Evolutionary conservation across 1,140 invertebrate genomes (phyloP).

Genomic region (Cyclina sinensis): DNA sequence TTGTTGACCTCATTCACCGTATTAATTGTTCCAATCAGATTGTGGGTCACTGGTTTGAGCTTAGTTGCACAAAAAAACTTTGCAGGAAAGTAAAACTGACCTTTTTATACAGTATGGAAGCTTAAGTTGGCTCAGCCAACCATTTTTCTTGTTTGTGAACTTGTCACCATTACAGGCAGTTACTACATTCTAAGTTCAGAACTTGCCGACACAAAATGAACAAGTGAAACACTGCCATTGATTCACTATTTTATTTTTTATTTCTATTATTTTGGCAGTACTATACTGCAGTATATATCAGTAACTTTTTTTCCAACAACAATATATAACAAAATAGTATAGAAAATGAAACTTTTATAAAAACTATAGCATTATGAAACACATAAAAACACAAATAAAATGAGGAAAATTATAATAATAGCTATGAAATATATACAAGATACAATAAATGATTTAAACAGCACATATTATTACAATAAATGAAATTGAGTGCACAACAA

Average conservation of each 20-base stretch:
- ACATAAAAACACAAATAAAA: slow-evolving; percentile 23
- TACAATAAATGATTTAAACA: background rate
- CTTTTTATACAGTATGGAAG: no score
- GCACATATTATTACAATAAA: background rate
- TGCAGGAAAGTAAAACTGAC: no score
- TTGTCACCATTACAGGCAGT: no score
- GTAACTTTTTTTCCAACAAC: slow-evolving; percentile 27
- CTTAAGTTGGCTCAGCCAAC: no score
- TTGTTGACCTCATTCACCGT: no score
- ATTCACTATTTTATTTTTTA: slow-evolving; percentile 20
- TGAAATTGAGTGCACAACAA: background rate
- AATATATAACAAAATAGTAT: slow-evolving; percentile 36
- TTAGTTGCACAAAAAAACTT: no score
- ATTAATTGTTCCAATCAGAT: no score
- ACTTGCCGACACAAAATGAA: background rate
- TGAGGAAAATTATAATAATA: slow-evolving; percentile 5
- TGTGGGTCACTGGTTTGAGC: no score
- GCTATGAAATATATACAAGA: slow-evolving; percentile 4
- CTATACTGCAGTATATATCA: slow-evolving; percentile 1
- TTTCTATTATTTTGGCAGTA: slow-evolving; percentile 30
- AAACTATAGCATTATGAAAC: slow-evolving; percentile 26
- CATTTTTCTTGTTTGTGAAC: no score
- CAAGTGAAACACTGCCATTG: background rate
- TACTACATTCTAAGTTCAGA: no score
- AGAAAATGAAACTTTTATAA: slow-evolving; percentile 43